phyloP scores from a whole-genome alignment of 2,888 invertebrate genomes.

The Microctonus brassicae region DNA sequence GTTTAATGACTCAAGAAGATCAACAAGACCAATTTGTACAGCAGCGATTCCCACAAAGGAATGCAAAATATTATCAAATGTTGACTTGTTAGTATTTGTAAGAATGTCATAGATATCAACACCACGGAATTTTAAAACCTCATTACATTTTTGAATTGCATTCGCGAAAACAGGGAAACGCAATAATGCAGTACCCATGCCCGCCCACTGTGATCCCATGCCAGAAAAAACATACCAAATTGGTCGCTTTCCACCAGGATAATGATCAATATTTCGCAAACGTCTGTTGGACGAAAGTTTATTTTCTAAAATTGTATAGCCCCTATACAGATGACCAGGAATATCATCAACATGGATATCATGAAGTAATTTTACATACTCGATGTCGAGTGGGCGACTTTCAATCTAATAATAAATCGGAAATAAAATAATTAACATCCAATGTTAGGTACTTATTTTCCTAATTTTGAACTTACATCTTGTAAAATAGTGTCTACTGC shows the following conservation, averaged over 20 bases:
- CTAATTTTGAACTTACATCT: slow-evolving; percentile 69
- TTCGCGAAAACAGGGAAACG: slow-evolving; percentile 76
- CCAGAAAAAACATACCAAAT: slow-evolving; percentile 93
- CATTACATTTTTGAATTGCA: slow-evolving; percentile 75
- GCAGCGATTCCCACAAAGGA: slow-evolving; percentile 84
- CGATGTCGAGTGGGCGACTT: slow-evolving; percentile 41
- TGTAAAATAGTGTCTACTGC: slow-evolving; percentile 78
- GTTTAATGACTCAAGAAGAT: slow-evolving; percentile 74
- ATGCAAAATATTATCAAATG: slow-evolving; percentile 77
- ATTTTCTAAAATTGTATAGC: slow-evolving; percentile 76
- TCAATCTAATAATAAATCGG: slow-evolving; percentile 37
- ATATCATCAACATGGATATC: slow-evolving; percentile 44
- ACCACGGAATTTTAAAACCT: slow-evolving; percentile 73
- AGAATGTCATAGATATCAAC: slow-evolving; percentile 76
- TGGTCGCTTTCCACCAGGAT: slow-evolving; percentile 77
- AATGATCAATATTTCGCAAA: slow-evolving; percentile 74
- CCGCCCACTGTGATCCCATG: slow-evolving; percentile 91
- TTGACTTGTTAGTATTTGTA: slow-evolving; percentile 73
- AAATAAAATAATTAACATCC: neutral
- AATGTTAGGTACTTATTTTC: no score
- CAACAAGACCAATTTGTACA: slow-evolving; percentile 76
- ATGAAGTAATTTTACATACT: slow-evolving; percentile 42
- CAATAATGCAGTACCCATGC: slow-evolving; percentile 83
- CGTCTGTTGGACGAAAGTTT: slow-evolving; percentile 58
- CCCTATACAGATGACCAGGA: slow-evolving; percentile 73